phyloP scores from a whole-genome alignment of 2,113 vertebrate species.

The Pelobates fuscus region DNA sequence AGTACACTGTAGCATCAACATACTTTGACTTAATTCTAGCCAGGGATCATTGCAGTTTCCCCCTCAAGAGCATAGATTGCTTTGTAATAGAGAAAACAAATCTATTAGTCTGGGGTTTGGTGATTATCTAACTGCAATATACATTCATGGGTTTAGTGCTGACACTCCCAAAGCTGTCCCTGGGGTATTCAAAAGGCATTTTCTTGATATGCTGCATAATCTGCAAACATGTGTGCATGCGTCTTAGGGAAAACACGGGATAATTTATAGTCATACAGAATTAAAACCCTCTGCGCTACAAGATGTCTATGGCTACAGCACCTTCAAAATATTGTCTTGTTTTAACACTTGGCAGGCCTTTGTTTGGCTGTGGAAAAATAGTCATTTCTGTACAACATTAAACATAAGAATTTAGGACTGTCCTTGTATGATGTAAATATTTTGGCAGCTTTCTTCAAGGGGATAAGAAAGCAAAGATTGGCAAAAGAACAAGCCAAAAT shows the following conservation, averaged over 20 bases:
- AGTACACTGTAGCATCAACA: conserved; percentile 22
- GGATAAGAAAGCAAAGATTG: conserved; percentile 9
- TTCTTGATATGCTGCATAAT: neutral
- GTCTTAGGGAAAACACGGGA: neutral
- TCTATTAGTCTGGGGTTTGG: conserved; percentile 31
- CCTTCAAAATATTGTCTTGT: neutral
- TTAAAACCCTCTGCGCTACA: neutral
- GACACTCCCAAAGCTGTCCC: neutral
- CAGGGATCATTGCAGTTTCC: conserved; percentile 33
- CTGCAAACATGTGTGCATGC: neutral
- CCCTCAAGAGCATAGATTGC: conserved; percentile 27
- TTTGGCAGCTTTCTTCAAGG: conserved; percentile 17
- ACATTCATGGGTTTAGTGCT: conserved; percentile 5
- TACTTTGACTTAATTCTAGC: conserved; percentile 23
- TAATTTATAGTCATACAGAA: neutral
- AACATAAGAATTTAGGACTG: conserved; percentile 15
- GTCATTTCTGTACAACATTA: neutral
- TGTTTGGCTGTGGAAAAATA: neutral
- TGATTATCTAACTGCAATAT: conserved; percentile 29
- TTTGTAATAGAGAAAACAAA: conserved; percentile 34
- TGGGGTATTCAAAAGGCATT: neutral
- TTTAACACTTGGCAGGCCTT: neutral
- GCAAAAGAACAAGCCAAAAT: conserved; percentile 17
- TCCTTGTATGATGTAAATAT: conserved; percentile 12
- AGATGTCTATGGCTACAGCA: neutral